Conservation (phyloP, 2,888 invertebrate genomes). For the Caenorhabditis sp. region DNA sequence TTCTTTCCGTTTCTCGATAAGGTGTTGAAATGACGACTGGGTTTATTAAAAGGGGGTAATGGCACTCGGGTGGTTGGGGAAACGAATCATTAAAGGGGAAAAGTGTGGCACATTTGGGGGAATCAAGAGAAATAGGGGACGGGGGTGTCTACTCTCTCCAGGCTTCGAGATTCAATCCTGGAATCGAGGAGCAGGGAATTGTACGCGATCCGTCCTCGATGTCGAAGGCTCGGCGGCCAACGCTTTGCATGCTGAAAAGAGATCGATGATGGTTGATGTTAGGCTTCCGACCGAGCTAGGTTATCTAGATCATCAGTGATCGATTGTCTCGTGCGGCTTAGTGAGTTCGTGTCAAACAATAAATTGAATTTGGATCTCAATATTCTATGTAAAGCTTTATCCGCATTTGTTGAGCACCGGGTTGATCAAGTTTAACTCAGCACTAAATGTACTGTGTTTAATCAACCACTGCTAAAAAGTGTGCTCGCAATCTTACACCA, state of each 20-base stretch:
- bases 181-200: constrained; percentile 77
- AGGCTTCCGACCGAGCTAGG: too few relatives aligned
- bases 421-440: too few relatives aligned
- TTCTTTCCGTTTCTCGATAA: background rate
- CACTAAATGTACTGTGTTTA: too few relatives aligned
- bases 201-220: constrained; percentile 72
- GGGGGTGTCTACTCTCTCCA: constrained; percentile 73
- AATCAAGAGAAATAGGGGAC: background rate
- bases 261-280: too few relatives aligned
- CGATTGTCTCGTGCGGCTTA: too few relatives aligned
- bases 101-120: constrained; percentile 18
- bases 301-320: too few relatives aligned
- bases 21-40: constrained; percentile 7
- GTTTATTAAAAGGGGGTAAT: constrained; percentile 31
- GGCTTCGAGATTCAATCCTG: constrained; percentile 73
- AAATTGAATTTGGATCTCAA: too few relatives aligned
- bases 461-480: too few relatives aligned
- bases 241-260: constrained; percentile 66
- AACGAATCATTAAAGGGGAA: constrained; percentile 16
- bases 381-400: too few relatives aligned
- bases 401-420: too few relatives aligned
- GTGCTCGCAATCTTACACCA: too few relatives aligned
- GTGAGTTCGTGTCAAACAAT: too few relatives aligned
- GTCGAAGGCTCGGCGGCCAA: constrained; percentile 67
- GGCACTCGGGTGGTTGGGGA: constrained; percentile 47